Percentiles rank a stretch among this genome's conserved stretches.
Conservation (phyloP, 1,140 invertebrate species). For the Ruditapes philippinarum region DNA sequence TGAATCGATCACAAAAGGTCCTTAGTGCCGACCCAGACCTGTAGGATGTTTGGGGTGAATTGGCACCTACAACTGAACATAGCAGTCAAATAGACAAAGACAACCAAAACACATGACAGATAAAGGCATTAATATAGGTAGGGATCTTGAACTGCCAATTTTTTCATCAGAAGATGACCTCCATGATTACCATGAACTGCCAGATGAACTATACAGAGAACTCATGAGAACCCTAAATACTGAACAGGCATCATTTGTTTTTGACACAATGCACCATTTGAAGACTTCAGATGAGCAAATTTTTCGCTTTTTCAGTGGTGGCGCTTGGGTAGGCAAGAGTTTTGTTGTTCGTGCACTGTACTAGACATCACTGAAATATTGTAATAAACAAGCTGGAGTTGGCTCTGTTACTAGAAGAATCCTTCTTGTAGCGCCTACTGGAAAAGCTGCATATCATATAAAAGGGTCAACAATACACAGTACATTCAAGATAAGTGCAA, state of each 20-base stretch:
- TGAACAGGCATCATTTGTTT: conserved; percentile 46
- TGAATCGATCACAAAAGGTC: conserved; percentile 28
- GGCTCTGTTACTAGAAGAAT: conserved; percentile 12
- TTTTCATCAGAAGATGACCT: conserved; percentile 6
- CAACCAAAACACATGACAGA: neutral
- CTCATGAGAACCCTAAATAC: conserved; percentile 27
- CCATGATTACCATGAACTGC: conserved; percentile 14
- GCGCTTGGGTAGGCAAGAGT: conserved; percentile 70
- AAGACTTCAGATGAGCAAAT: conserved; percentile 18
- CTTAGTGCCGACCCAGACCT: conserved; percentile 22
- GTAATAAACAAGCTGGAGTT: conserved; percentile 31
- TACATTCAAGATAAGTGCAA: too few species aligned
- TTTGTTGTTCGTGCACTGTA: conserved; percentile 40
- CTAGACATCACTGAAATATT: conserved; percentile 57
- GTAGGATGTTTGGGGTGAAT: conserved; percentile 18
- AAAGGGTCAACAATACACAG: too few species aligned
- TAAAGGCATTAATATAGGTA: conserved; percentile 20
- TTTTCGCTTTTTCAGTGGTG: conserved; percentile 49
- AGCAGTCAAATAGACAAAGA: neutral
- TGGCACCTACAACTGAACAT: conserved; percentile 47
- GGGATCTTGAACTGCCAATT: conserved; percentile 14
- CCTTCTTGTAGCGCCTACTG: conserved; percentile 64
- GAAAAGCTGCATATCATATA: conserved; percentile 73
- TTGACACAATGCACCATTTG: conserved; percentile 32
- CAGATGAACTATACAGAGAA: conserved; percentile 46